These are phyloP conservation scores for Danio albolineatus DNA, from an alignment of 2,797 vertebrate species.

Conservation along the genomic window DNA sequence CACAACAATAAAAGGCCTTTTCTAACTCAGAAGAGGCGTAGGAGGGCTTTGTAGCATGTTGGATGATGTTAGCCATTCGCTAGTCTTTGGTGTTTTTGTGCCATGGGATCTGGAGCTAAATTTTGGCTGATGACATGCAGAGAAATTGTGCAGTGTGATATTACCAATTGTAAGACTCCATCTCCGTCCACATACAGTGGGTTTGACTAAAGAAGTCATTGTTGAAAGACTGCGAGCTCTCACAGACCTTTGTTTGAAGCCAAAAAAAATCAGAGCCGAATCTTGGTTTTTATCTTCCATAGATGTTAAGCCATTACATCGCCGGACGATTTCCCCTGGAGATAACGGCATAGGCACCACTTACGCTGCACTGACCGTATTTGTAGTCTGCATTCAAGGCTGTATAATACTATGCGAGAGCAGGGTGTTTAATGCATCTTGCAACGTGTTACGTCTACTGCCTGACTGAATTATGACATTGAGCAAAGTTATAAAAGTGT, in stretches of 20 bases:
- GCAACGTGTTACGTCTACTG: constrained; percentile 35
- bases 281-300: constrained; percentile 11
- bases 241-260: neutral
- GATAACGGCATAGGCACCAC: neutral
- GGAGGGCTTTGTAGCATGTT: constrained; percentile 28
- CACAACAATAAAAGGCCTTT: constrained; percentile 13
- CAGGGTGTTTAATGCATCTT: constrained; percentile 32
- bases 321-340: constrained; percentile 5
- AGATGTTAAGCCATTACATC: constrained; percentile 30
- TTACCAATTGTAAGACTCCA: constrained; percentile 17
- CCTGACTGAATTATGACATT: constrained; percentile 39
- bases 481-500: constrained; percentile 46
- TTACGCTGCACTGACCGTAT: neutral
- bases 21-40: neutral
- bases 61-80: constrained; percentile 19
- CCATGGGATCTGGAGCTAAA: constrained; percentile 35
- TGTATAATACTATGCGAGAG: neutral
- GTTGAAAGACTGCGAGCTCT: neutral
- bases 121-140: constrained; percentile 52
- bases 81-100: constrained; percentile 24
- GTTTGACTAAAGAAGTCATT: neutral
- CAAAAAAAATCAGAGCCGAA: constrained; percentile 2
- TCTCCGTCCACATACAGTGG: constrained; percentile 1
- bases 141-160: constrained; percentile 45
- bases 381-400: constrained; percentile 17